Base-by-base conservation (phyloP, 1,140 invertebrate species). In the Lepidotrigona ventralis region DNA sequence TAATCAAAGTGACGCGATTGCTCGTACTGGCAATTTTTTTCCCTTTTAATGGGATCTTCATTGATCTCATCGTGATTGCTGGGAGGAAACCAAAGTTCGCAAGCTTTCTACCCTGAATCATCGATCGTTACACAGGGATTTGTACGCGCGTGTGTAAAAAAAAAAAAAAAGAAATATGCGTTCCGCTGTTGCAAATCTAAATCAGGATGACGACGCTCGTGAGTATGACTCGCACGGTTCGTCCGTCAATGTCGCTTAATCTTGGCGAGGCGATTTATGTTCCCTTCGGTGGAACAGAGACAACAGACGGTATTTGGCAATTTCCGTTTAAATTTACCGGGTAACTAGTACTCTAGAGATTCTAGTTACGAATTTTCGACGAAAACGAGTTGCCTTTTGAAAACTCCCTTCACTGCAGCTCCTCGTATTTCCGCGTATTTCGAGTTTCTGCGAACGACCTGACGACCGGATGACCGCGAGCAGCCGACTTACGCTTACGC, bases 211-310 rank as follows among this genome's bases (percentile, higher is more conserved):
- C 6, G 26, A 53, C 21, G 19, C 26, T 29, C 51, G n/a, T 3
- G 26, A 2, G 14, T 17, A 12, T 56, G 71, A 73, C 51, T 54
- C n/a, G 29, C 29, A 23, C 26, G 19, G 21, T 33, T 56, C 26
- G 53, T 74, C 29, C 72, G 72, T 74, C 72, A 56, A 56, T 74
- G 72, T 74, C 72, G 72, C 26, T 56, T 58, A 70, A 70, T 46
- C 21, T 56, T 56, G 72, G 26, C 17, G 26, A 12, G n/a, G 71
- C 33, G 33, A 69, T 69, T 69, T 69, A 69, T 33, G 66, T 39
- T 69, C 39, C 21, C 1, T 60, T 1, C 33, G 33, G 23, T 8
- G 39, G 39, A 0, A 9, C 39, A 23, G 23, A 39, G 66, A 69
- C 5, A 33, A 3, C 33, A 14, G 66, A 69, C 21, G 53, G 19